Percentiles rank a stretch among this genome's conserved stretches.
Conservation (phyloP, 92 coral and sea anemone species). For the Bergia puertoricense region DNA sequence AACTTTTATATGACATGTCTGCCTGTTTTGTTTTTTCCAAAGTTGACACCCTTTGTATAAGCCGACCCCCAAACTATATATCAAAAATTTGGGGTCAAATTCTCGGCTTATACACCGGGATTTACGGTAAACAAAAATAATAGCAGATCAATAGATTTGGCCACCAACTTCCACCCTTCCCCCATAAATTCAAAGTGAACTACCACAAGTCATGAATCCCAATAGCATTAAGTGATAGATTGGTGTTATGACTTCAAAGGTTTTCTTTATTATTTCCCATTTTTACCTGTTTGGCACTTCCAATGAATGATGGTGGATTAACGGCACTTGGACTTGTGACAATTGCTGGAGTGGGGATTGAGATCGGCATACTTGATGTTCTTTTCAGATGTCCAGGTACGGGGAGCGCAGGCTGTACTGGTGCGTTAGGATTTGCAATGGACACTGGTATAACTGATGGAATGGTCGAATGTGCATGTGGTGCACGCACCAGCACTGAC, state of each 20-base stretch:
- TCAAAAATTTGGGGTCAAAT: too few species aligned
- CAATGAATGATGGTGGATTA: constrained; percentile 73
- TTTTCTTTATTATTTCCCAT: neutral
- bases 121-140: too few species aligned
- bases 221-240: too few species aligned
- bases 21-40: too few species aligned
- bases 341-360: constrained; percentile 99
- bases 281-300: constrained; percentile 95
- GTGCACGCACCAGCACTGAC: constrained; percentile 84
- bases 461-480: constrained; percentile 53
- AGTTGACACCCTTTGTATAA: too few species aligned
- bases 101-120: too few species aligned
- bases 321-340: constrained; percentile 88
- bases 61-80: too few species aligned
- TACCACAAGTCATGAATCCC: neutral
- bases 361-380: constrained; percentile 80
- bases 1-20: too few species aligned
- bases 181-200: too few species aligned
- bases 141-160: too few species aligned
- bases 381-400: constrained; percentile 85
- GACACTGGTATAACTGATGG: constrained; percentile 93
- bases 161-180: too few species aligned
- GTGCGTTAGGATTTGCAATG: constrained; percentile 92
- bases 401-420: constrained; percentile 91
- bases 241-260: too few species aligned